Conservation (phyloP, 2,888 invertebrate species). For the Stenchaetothrips biformis region DNA sequence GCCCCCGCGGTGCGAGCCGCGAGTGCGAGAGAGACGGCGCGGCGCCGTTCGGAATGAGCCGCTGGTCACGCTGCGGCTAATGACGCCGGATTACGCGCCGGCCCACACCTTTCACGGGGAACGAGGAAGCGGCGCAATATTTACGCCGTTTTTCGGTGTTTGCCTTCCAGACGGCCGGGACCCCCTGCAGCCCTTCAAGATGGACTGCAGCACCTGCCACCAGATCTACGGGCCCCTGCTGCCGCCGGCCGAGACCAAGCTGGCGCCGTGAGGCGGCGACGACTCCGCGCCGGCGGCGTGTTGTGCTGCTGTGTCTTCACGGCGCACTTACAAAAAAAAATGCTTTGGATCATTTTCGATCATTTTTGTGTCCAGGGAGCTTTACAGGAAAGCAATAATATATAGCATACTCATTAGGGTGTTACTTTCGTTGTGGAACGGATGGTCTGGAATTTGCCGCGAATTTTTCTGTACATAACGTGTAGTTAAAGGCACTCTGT, state of each 20-base stretch:
- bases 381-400: too few species aligned
- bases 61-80: neutral
- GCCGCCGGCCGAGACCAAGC: conserved; percentile 17
- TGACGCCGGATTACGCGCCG: neutral
- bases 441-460: too few species aligned
- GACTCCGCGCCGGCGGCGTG: too few species aligned
- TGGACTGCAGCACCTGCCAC: conserved; percentile 38
- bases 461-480: too few species aligned
- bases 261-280: neutral
- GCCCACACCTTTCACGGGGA: neutral
- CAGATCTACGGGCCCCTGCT: conserved; percentile 33
- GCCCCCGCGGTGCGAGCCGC: neutral
- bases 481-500: too few species aligned
- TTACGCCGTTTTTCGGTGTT: neutral
- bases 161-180: conserved; percentile 35
- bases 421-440: too few species aligned
- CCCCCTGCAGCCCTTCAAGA: conserved; percentile 35
- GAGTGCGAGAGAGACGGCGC: neutral
- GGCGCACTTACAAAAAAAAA: too few species aligned
- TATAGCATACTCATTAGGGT: too few species aligned
- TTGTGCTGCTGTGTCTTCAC: too few species aligned
- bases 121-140: neutral
- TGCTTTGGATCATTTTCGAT: too few species aligned
- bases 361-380: too few species aligned
- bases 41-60: too few species aligned